Evolutionary conservation across 2,113 vertebrate genomes (phyloP), one percentile per base, ranked within the genome.

Genomic region (Piprites chloris): DNA sequence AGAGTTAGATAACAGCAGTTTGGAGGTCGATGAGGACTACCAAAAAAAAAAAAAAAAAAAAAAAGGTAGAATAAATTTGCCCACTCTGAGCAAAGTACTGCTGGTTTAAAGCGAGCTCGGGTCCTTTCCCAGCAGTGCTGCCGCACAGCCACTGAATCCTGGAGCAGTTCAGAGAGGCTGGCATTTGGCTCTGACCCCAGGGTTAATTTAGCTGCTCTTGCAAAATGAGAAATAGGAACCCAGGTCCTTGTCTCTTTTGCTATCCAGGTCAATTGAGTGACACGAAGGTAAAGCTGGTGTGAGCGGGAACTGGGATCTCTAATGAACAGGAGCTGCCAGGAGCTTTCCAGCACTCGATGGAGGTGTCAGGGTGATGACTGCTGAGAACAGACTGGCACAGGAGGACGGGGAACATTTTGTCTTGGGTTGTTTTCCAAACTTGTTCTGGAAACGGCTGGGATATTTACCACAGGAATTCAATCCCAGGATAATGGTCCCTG

Each of bases 161-260:
- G 81, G 46, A 85, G 58, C 41, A 59, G 74, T 73, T 94, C 78
- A 46, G 58, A 76, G 81, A 80, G 55, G 55, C 81, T 94, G 93
- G 85, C 78, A 88, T 95, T 91, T 93, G 89, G 75, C 82, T 96
- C n/a, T 94, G 94, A 94, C 95, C 91, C 49, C 85, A 24, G 72
- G 91, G 91, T 96, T 96, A 95, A 94, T 94, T 82, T 66, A 87
- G 77, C 84, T 89, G 86, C 75, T 95, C 95, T 82, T 82, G 77
- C 76, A 91, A 93, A 94, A 91, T 93, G 93, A 95, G 89, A 89
- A 96, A 89, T 87, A 82, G 78, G 89, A 88, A n/a, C n/a, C 74
- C 67, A 90, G 75, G 75, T 80, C 42, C 62, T 80, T 4, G 0
- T 73, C 85, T 83, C 63, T 59, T 83, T 81, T 79, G 89, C 75